Conservation (phyloP, 2,797 vertebrate species). For the Simalia tracyae region DNA sequence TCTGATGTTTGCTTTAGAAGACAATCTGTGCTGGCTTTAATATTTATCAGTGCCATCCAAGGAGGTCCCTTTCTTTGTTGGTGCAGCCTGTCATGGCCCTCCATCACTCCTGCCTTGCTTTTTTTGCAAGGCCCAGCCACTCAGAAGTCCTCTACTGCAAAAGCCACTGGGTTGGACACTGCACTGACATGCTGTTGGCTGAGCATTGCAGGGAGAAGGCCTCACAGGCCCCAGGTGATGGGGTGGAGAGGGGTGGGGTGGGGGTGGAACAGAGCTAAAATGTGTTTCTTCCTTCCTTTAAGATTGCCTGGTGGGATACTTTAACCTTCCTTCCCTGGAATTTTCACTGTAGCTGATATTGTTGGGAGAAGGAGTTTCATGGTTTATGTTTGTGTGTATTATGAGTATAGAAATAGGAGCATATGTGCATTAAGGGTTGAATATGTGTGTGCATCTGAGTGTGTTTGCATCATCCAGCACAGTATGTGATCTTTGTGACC, state of each 20-base stretch:
- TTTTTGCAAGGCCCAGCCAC: neutral
- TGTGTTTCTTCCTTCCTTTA: neutral
- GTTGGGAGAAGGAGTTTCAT: neutral
- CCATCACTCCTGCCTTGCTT: neutral
- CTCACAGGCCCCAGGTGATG: neutral
- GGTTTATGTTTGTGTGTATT: neutral
- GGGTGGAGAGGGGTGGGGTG: neutral
- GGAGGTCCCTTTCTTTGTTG: neutral
- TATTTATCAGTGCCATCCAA: neutral
- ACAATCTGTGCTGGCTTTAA: neutral
- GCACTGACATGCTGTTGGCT: neutral
- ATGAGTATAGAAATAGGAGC: neutral
- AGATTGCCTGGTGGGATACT: neutral
- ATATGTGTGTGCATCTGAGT: neutral
- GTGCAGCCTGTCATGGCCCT: neutral
- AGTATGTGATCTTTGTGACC: neutral
- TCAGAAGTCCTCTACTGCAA: neutral
- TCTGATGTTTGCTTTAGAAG: neutral
- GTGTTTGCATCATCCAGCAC: neutral
- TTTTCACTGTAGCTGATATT: neutral
- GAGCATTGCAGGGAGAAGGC: neutral
- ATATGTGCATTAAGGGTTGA: neutral
- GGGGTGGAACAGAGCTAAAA: neutral
- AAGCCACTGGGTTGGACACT: neutral
- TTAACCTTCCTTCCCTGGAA: neutral